Conservation (phyloP, 1,140 invertebrate species). For the Ips nitidus region DNA sequence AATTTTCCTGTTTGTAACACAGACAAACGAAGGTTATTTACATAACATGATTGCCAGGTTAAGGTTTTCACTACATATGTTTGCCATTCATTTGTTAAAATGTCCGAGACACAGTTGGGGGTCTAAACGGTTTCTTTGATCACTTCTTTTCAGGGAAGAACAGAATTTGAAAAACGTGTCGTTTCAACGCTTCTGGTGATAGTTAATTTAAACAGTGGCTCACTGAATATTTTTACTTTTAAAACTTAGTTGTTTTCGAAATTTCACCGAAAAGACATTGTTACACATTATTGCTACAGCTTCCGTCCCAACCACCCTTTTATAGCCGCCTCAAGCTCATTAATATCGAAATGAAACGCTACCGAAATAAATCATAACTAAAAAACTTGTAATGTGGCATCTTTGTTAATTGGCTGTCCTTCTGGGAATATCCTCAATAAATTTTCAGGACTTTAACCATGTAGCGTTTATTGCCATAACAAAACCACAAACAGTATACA, state of each 20-base stretch:
- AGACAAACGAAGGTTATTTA: no score
- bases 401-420: slow-evolving; percentile 24
- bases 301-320: slow-evolving; percentile 16
- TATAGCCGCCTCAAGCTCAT: slow-evolving; percentile 10
- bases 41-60: no score
- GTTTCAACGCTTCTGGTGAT: slow-evolving; percentile 13
- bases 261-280: not conserved
- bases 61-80: slow-evolving; percentile 12
- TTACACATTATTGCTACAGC: slow-evolving; percentile 11
- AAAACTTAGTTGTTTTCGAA: not conserved
- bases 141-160: slow-evolving; percentile 20
- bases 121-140: slow-evolving; percentile 23
- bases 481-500: no score
- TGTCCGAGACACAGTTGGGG: slow-evolving; percentile 15
- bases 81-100: slow-evolving; percentile 15
- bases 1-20: no score
- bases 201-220: not conserved
- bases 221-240: not conserved
- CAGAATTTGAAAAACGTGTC: slow-evolving; percentile 17
- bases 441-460: slow-evolving; percentile 14
- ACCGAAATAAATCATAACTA: slow-evolving; percentile 26
- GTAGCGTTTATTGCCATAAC: no score
- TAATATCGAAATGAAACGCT: slow-evolving; percentile 21
- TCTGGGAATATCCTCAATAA: slow-evolving; percentile 22
- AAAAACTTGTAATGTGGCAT: slow-evolving; percentile 23